These are phyloP conservation scores for Eulemur albifrons DNA, from an alignment of 2,797 vertebrate species.

Conservation along the genomic window DNA sequence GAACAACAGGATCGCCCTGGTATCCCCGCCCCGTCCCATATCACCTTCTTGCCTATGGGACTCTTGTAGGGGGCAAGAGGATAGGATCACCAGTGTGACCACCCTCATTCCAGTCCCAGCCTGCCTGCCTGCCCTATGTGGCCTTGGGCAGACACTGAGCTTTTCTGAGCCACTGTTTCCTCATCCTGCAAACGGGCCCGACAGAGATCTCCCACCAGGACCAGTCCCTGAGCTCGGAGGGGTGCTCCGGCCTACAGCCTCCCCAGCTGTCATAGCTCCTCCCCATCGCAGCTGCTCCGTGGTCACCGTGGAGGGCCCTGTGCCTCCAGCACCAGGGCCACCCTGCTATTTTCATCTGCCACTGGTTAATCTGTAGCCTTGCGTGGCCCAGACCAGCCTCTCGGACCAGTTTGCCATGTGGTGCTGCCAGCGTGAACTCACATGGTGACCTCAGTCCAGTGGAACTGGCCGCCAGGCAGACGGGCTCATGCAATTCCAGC, in stretches of 20 bases:
- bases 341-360: constrained; percentile 36
- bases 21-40: accelerated
- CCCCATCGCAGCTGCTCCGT: accelerated
- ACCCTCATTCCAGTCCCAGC: neutral
- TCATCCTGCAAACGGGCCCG: accelerated
- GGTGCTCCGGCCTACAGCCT: accelerated
- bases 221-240: accelerated
- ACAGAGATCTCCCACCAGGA: neutral
- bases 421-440: neutral
- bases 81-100: accelerated
- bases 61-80: neutral
- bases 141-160: neutral
- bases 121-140: neutral
- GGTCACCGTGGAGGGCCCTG: neutral
- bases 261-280: neutral
- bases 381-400: neutral
- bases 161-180: neutral
- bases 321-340: neutral
- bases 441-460: neutral
- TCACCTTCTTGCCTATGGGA: neutral
- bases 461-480: neutral
- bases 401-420: accelerated
- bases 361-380: constrained; percentile 46
- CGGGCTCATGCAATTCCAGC: neutral
- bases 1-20: neutral